Percentiles rank a stretch among this genome's conserved stretches.
Conservation (phyloP, 2,888 invertebrate genomes). For the Acleris laterana region DNA sequence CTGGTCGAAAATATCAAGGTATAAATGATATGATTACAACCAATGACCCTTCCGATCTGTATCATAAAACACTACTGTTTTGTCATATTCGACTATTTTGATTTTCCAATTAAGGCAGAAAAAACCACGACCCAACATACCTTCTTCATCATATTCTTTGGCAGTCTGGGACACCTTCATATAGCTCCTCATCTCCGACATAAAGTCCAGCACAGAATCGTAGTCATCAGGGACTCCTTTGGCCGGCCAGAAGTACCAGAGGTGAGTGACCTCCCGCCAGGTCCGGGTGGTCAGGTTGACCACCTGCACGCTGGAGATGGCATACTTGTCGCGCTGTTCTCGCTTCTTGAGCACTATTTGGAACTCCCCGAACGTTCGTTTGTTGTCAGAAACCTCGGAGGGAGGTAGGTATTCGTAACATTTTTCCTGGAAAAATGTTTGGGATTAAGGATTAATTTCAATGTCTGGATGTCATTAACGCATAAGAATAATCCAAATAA, state of each 20-base stretch:
- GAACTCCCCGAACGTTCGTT: conserved; percentile 93
- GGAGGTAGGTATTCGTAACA: conserved; percentile 96
- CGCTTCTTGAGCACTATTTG: conserved; percentile 94
- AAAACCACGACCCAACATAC: conserved; percentile 46
- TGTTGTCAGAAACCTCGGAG: conserved; percentile 95
- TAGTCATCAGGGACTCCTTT: conserved; percentile 93
- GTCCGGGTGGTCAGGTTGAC: conserved; percentile 92
- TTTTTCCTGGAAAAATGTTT: conserved; percentile 86
- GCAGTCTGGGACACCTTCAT: conserved; percentile 80
- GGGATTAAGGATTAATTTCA: neutral
- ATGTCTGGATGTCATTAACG: neutral
- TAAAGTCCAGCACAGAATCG: conserved; percentile 92
- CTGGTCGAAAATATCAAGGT: no score
- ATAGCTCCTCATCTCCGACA: conserved; percentile 90
- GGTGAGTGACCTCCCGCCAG: conserved; percentile 94
- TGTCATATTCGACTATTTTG: no score
- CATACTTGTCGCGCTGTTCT: conserved; percentile 95
- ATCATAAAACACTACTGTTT: no score
- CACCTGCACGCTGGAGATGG: conserved; percentile 92
- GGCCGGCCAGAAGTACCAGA: conserved; percentile 98
- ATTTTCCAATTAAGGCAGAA: neutral
- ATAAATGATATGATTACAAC: no score
- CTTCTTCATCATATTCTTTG: conserved; percentile 81
- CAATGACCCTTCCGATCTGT: no score
- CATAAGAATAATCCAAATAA: no score